Conservation (phyloP, 1,140 invertebrate species). For the Drosophila burlai region DNA sequence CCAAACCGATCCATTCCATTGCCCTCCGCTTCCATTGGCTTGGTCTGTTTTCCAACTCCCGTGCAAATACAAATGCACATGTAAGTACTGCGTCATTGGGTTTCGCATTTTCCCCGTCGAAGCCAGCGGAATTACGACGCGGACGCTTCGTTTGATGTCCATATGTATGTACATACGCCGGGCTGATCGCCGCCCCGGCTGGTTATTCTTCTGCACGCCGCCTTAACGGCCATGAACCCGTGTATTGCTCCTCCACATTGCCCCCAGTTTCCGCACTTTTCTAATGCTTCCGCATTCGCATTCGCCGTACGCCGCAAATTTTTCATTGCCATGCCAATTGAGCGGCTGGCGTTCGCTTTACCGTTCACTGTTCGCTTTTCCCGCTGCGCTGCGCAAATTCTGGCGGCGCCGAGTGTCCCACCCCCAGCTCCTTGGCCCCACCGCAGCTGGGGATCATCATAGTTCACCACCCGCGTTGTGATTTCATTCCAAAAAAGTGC, state of each 20-base stretch:
- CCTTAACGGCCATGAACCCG: constrained; percentile 11
- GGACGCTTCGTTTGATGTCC: constrained; percentile 5
- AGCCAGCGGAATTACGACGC: constrained; percentile 21
- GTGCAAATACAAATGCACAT: background rate
- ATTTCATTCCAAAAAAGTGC: constrained; percentile 18
- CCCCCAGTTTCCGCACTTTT: constrained; percentile 27
- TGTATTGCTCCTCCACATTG: background rate
- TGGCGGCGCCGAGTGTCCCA: constrained; percentile 19
- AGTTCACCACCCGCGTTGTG: constrained; percentile 20
- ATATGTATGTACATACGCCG: background rate
- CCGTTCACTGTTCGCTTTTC: constrained; percentile 1
- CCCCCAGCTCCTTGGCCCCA: constrained; percentile 6
- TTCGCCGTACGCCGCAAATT: constrained; percentile 1
- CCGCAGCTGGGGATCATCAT: constrained; percentile 13
- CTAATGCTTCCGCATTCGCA: constrained; percentile 43
- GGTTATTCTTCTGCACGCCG: constrained; percentile 7
- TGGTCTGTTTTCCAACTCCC: constrained; percentile 13
- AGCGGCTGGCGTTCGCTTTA: constrained; percentile 14
- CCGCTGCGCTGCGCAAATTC: constrained; percentile 43
- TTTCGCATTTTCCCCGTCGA: constrained; percentile 14
- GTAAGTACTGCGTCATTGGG: constrained; percentile 25
- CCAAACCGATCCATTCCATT: background rate
- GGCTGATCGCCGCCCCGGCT: constrained; percentile 9
- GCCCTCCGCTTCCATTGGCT: background rate
- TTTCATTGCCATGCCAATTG: constrained; percentile 46